Conservation (phyloP, 1,140 invertebrate species). For the Periplaneta americana region DNA sequence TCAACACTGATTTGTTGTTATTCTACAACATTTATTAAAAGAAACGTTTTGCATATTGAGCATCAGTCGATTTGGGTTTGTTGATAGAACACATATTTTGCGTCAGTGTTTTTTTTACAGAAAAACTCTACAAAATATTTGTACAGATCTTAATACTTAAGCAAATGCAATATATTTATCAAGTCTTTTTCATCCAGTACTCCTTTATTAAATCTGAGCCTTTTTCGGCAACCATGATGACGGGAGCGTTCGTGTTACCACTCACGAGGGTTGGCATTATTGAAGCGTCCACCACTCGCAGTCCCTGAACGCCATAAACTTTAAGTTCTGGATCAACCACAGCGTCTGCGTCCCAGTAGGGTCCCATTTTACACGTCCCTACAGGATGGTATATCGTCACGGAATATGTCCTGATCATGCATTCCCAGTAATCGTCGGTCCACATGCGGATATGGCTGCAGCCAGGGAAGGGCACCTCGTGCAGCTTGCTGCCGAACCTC, state of each 20-base stretch:
- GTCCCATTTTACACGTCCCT: constrained; percentile 91
- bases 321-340: constrained; percentile 68
- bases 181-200: constrained; percentile 65
- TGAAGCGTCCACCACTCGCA: constrained; percentile 80
- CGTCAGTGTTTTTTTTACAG: no score
- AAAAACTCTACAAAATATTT: no score
- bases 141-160: no score
- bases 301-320: constrained; percentile 71
- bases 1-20: no score
- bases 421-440: constrained; percentile 74
- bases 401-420: constrained; percentile 74
- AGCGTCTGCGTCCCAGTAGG: constrained; percentile 71
- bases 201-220: constrained; percentile 78
- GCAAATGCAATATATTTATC: no score
- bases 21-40: no score
- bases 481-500: constrained; percentile 58
- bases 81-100: no score
- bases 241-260: constrained; percentile 78
- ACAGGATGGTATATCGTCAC: constrained; percentile 83
- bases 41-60: no score
- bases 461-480: constrained; percentile 60
- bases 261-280: constrained; percentile 80
- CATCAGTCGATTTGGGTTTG: no score
- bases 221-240: constrained; percentile 82
- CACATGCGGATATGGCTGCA: constrained; percentile 58